Conservation (phyloP, 2,113 vertebrate genomes). For the Empidonax alnorum region DNA sequence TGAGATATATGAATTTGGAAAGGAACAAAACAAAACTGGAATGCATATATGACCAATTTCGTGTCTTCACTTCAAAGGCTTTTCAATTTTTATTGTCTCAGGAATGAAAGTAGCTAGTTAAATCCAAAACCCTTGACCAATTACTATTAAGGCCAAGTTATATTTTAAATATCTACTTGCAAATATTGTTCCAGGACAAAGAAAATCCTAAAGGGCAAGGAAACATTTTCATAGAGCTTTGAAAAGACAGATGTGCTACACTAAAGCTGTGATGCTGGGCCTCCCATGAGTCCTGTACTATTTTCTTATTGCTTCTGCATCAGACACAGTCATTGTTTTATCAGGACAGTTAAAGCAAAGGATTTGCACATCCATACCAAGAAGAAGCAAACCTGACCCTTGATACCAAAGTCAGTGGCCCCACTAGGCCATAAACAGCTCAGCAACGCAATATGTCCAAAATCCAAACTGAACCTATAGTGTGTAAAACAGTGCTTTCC, state of each 20-base stretch:
- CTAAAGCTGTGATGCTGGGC: background rate
- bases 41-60: background rate
- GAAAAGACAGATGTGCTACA: background rate
- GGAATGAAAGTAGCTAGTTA: background rate
- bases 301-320: background rate
- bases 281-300: background rate
- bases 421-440: background rate
- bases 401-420: background rate
- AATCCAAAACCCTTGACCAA: background rate
- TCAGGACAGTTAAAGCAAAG: background rate
- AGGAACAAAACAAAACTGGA: conserved; percentile 27
- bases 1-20: conserved; percentile 44
- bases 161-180: background rate
- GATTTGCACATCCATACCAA: background rate
- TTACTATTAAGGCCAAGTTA: background rate
- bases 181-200: background rate
- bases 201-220: conserved; percentile 6
- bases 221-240: background rate
- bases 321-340: background rate
- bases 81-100: background rate
- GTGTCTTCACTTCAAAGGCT: background rate
- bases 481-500: accelerated
- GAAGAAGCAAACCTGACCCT: background rate
- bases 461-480: accelerated
- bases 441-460: background rate